Evolutionary conservation across 2,888 invertebrate species (phyloP).

Genomic region (Scrobipalpa costella): DNA sequence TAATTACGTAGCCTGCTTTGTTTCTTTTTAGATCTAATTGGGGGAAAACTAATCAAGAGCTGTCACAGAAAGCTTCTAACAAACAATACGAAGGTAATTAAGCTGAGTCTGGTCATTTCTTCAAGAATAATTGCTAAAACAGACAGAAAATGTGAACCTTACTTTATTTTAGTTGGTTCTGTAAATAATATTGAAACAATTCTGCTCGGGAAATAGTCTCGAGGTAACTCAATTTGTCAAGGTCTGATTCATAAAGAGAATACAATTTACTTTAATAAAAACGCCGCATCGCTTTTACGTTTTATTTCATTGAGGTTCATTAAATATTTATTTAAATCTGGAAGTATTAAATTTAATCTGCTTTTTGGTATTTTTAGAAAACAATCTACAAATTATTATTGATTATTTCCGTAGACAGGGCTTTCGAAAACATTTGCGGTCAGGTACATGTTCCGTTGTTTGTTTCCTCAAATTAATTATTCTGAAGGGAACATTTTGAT

Average conservation of each 20-base stretch:
- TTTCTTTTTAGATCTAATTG: neutral
- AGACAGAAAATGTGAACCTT: neutral
- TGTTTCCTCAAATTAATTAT: conserved; percentile 4
- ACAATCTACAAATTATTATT: neutral
- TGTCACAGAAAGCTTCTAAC: conserved; percentile 4
- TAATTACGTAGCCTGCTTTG: neutral
- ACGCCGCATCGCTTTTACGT: no score
- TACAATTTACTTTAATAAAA: neutral
- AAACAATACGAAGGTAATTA: conserved; percentile 12
- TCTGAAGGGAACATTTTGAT: neutral
- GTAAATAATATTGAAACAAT: conserved; percentile 16
- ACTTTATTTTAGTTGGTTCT: neutral
- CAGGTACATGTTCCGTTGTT: neutral
- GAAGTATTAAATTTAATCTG: neutral
- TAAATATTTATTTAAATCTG: neutral
- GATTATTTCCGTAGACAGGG: neutral
- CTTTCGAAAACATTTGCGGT: neutral
- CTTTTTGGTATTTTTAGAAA: neutral
- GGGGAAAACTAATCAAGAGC: neutral
- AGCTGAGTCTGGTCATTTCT: neutral
- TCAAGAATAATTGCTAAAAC: neutral
- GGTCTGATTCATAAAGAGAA: conserved; percentile 13
- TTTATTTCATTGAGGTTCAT: neutral
- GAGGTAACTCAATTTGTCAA: conserved; percentile 21
- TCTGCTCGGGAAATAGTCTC: conserved; percentile 8